Base-by-base conservation (phyloP, 2,888 invertebrate genomes). In the Palloptera scutellata region DNA sequence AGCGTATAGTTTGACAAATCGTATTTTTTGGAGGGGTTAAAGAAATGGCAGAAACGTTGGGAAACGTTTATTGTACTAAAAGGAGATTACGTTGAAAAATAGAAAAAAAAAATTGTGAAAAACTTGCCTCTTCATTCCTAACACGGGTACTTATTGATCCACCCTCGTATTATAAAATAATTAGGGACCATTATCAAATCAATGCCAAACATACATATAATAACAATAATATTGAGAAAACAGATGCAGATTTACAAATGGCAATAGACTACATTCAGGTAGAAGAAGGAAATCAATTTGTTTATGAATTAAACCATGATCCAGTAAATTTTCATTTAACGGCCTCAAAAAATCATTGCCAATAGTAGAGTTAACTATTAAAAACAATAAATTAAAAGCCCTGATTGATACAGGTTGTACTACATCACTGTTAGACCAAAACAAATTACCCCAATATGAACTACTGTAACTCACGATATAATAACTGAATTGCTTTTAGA, bases 361-460 rank as follows among this genome's bases (percentile, higher is more conserved):
- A 52, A 55, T 70, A 68, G 53, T 70, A 3, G 12, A 51, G 0
- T 60, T 70, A 11, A 57, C 62, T 12, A 61, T 68, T 1, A 66
- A 52, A 20, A 54, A 53, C 12, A 57, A 68, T 1, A 65, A 41
- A 52, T 63, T 66, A 19, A 63, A 48, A 52, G 57, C 64, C 5
- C 48, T 70, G 17, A 61, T 68, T 45, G 68, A 68, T 42, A 68
- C 70, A n/a, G 68, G 68, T 10, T 70, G 54, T 30, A 70, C 67
- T 13, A 70, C 70, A 17, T 63, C 65, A 17, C 42, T 68, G 19
- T 12, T 71, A 52, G 61, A 68, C 42, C 12, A 68, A 45, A 48
- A 55, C 52, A 66, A 60, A 61, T 58, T 71, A 19, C 45, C 9
- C 52, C 45, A 65, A n/a, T 71, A 62, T 42, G 48, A 59, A 64